phyloP scores from a whole-genome alignment of 1,140 invertebrate genomes.

The Aphelinus certus region DNA sequence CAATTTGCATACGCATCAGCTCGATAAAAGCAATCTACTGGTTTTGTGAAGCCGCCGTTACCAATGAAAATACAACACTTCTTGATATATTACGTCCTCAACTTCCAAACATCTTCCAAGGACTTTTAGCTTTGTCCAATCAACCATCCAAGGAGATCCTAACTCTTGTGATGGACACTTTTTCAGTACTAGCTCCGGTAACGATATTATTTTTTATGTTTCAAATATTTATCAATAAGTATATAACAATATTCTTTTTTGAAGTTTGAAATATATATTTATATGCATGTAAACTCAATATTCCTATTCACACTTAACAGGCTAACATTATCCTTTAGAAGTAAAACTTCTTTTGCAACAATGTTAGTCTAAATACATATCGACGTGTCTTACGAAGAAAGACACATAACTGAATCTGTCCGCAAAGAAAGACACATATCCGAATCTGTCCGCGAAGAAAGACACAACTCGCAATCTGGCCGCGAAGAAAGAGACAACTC shows the following conservation, averaged over 20 bases:
- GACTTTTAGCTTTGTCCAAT: constrained; percentile 55
- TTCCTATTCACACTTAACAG: too few species aligned
- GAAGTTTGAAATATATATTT: constrained; percentile 39
- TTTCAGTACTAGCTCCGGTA: constrained; percentile 74
- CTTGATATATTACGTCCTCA: constrained; percentile 55
- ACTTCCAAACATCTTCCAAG: constrained; percentile 60
- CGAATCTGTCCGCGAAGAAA: too few species aligned
- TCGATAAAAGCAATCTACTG: constrained; percentile 65
- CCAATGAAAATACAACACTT: constrained; percentile 47
- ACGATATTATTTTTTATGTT: constrained; percentile 38
- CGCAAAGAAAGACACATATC: too few species aligned
- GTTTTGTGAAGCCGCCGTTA: constrained; percentile 52
- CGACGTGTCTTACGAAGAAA: too few species aligned
- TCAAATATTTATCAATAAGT: constrained; percentile 26
- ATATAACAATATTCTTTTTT: background rate
- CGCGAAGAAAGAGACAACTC: too few species aligned
- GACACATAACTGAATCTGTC: too few species aligned
- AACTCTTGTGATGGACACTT: constrained; percentile 74
- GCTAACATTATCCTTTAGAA: too few species aligned
- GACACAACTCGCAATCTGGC: too few species aligned
- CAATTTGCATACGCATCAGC: constrained; percentile 60
- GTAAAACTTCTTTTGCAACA: too few species aligned
- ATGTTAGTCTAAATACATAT: too few species aligned
- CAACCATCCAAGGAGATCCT: constrained; percentile 67
- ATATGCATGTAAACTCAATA: background rate